Evolutionary conservation across 2,888 invertebrate species (phyloP), one percentile per base, ranked within the genome.

Genomic region (Macroteleia sp.): DNA sequence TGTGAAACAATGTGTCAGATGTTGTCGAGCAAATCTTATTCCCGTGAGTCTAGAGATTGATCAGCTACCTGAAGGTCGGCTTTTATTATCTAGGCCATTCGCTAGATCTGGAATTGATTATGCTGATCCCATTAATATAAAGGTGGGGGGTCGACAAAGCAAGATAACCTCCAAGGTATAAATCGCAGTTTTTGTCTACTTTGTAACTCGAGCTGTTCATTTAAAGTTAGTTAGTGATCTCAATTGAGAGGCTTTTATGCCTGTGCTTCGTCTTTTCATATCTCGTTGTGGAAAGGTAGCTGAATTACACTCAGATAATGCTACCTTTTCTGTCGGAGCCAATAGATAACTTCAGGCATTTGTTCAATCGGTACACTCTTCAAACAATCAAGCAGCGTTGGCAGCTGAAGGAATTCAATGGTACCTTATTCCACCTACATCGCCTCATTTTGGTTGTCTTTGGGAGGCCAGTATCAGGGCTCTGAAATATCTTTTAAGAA

Each of bases 401-500:
- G 34, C 14, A 1, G 2, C 22, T 6, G 20, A 52, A 1, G 36
- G 34, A 20, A n/a, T 36, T 36, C 34, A 20, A 10, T 36, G 34
- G 36, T 12, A 52, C 16, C 36, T 52, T n/a, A 52, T 20, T 12
- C 52, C 52, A 3, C 20, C 52, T 20, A 22, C 32, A 10, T 50
- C 52, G 8, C 34, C 52, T 6, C 22, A 52, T 20, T 52, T 34
- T 20, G 52, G 52, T n/a, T 34, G 52, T 0, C 34, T 52, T 2
- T 52, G 50, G 50, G 50, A 50, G 19, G 50, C 50, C 32, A 32
- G 50, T n/a, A 32, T 50, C 28, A 44, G n/a, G 9, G 25, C 48
- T 8, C 28, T 48, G 8, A 89, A 89, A 50, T 66, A 74, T 20
- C 85, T 85, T 42, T 32, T 88, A 1, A 69, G 70, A 16, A 25